Evolutionary conservation across 2,113 vertebrate species (phyloP).

Genomic region (Aplodontia rufa): DNA sequence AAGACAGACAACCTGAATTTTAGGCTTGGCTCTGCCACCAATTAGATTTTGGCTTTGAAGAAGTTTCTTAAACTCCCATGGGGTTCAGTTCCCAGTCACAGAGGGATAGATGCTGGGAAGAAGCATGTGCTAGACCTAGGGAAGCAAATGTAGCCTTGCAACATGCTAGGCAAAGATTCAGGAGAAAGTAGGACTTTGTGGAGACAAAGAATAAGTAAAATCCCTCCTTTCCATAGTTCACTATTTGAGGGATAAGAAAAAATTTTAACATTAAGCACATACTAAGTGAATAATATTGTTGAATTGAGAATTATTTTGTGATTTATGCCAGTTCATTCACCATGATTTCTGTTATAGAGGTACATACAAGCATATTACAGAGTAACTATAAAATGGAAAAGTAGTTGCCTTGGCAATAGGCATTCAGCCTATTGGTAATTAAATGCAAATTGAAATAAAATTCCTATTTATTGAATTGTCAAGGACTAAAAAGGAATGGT

Average conservation of each 20-base stretch:
- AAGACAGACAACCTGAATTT: not conserved
- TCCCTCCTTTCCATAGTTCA: not conserved
- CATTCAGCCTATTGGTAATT: not conserved
- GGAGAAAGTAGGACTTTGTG: not conserved
- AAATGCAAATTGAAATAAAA: slow-evolving; percentile 18
- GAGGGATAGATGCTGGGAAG: not conserved
- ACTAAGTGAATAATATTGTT: not conserved
- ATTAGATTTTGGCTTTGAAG: not conserved
- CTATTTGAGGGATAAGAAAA: not conserved
- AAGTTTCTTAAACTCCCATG: not conserved
- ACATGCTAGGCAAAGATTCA: not conserved
- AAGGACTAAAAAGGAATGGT: not conserved
- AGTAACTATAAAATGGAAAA: not conserved
- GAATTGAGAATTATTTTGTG: not conserved
- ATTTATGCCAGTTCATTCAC: not conserved
- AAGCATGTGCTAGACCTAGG: not conserved
- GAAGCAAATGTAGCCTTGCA: not conserved
- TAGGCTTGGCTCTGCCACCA: not conserved
- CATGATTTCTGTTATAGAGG: not conserved
- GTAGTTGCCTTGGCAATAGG: not conserved
- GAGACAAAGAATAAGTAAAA: not conserved
- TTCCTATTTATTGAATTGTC: not conserved
- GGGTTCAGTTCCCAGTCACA: not conserved
- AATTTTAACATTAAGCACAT: not conserved
- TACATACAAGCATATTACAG: not conserved